Evolutionary conservation across 2,797 vertebrate species (phyloP), one percentile per base, ranked within the genome.

Genomic region (Geotrypetes seraphini): DNA sequence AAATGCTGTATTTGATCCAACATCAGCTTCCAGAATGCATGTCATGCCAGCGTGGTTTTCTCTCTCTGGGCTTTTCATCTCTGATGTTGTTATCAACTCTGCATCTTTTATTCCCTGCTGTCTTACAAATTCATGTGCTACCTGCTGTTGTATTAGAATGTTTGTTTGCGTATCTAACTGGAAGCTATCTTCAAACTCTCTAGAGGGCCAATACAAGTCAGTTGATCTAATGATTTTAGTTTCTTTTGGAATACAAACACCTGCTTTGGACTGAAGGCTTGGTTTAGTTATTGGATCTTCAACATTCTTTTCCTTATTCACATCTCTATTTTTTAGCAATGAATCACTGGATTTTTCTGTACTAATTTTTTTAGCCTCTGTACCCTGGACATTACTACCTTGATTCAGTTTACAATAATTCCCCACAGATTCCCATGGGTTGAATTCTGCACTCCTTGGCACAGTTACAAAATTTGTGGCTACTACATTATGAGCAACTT

Each of bases 131-230:
- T 46, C 57, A 43, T 33, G 23, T 53, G 41, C 29, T 61, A 50
- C 45, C 18, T 73, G 69, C 19, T 90, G 85, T 47, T 84, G 73
- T 36, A 97, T 77, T 34, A 96, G 78, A 67, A 73, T 83, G 44
- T 97, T 91, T 6, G 85, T 94, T 53, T 94, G 91, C 46, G 87
- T 90, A 73, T 97, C 92, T 53, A 96, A 54, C 53, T 85, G 85
- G 49, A 99, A 90, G 63, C 91, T 97, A 50, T 95, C 86, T 30
- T 88, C 85, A 57, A 96, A 96, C 41, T 76, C 84, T 35, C 64
- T 69, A 5, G 37, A 51, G 25, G 19, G 31, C 12, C 48, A 46
- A 43, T 60, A 59, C 29, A 73, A 39, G 42, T 60, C 55, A 39
- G 72, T 66, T 42, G 51, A 51, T 8, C 18, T 33, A 43, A 34